Base-by-base conservation (phyloP, 1,140 invertebrate genomes). In the Philopotamus ludificatus region DNA sequence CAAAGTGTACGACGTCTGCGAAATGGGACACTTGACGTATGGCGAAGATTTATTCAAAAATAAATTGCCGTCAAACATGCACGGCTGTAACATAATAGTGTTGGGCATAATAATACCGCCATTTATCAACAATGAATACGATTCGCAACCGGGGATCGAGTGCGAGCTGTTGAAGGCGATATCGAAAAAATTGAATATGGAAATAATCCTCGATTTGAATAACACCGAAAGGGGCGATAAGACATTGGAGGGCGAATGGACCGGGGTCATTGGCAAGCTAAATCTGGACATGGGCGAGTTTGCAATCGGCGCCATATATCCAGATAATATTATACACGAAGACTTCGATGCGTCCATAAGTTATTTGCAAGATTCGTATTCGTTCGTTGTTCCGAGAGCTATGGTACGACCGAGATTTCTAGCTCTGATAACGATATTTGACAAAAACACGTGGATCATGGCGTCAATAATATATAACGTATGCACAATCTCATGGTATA, bases 311-410 rank as follows among this genome's bases (percentile, higher is more conserved):
- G 83, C 79, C 25, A 81, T 78, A 61, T 83, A 78, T 73, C 81
- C 83, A 16, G 82, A 84, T 70, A 79, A 80, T 63, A 79, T 81
- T 63, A 77, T 83, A 2, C 76, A 78, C 16, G 77, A 80, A 47
- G 75, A 78, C 66, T 84, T 83, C 67, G 81, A 82, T 63, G 74
- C 74, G 8, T 79, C 77, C n/a, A 72, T 73, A 2, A 73, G 74
- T 1, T 84, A 84, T 65, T 71, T 83, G 9, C 73, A 77, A 12
- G 82, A 84, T 69, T 76, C 77, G 0, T 81, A 83, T 66, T 78
- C 81, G 9, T 84, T 80, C 80, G 81, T 76, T 28, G 76, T 79
- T 1, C 78, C 80, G 26, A 51, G 76, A 53, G 80, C 82, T 7
- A 68, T 75, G 15, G 57, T 58, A 0, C 71, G 73, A 10, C 79